Evolutionary conservation across 2,888 invertebrate species (phyloP).

Genomic region (Meiosimyza decipiens): DNA sequence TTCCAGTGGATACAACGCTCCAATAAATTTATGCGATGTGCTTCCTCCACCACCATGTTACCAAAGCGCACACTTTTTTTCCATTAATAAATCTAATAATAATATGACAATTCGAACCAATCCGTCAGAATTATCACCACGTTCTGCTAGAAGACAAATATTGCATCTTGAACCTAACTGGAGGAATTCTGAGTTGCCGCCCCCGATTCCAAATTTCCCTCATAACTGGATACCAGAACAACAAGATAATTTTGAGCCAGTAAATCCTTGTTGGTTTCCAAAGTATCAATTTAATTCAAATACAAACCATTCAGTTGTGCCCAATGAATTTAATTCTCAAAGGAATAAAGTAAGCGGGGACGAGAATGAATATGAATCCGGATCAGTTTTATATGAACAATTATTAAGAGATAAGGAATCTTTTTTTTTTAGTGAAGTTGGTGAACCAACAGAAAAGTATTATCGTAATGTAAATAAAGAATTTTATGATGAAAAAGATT

Average conservation of each 20-base stretch:
- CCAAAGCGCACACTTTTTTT: constrained; percentile 47
- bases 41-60: constrained; percentile 71
- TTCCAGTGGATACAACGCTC: constrained; percentile 69
- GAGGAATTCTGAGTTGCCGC: constrained; percentile 47
- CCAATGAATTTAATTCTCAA: neutral
- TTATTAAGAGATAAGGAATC: constrained; percentile 52
- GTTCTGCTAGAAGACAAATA: constrained; percentile 48
- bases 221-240: constrained; percentile 52
- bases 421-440: constrained; percentile 53
- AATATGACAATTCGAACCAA: constrained; percentile 57
- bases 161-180: constrained; percentile 48
- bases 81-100: constrained; percentile 43
- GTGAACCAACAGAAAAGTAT: constrained; percentile 56
- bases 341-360: neutral
- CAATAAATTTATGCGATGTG: constrained; percentile 72
- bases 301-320: neutral
- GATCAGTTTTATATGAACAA: constrained; percentile 54
- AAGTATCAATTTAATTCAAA: constrained; percentile 8
- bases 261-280: neutral
- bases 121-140: constrained; percentile 54
- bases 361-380: constrained; percentile 55
- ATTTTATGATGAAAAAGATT: constrained; percentile 53
- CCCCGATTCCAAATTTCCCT: constrained; percentile 54
- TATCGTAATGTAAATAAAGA: constrained; percentile 55
- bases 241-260: constrained; percentile 29